Evolutionary conservation across 2,888 invertebrate species (phyloP), one percentile per base, ranked within the genome.

Genomic region (Sinohyriopsis cumingii): DNA sequence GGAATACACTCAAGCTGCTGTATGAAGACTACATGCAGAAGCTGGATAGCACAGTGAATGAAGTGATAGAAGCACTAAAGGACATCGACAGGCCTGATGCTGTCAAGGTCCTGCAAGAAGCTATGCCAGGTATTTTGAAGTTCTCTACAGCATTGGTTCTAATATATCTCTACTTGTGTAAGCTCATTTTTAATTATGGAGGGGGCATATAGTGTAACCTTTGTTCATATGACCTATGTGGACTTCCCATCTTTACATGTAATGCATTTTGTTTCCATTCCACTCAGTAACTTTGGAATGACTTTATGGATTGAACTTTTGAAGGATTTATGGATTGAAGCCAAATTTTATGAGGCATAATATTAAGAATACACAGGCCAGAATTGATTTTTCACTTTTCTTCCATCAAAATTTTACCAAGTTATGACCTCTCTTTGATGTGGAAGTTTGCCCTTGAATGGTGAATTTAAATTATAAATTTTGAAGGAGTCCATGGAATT

Each of bases 1-100:
- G 81, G 15, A 84, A 82, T 72, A 85, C 86, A 1, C 24, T 80
- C 15, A 79, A 78, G 20, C 69, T 86, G 22, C 77, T 86, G 33
- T 45, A 45, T 45, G 73, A 77, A 19, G 75, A 82, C 24, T 85
- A 83, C 69, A 65, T 75, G 9, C 73, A 72, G 56, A 74, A 68
- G 57, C 69, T 72, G 25, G 79, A 77, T 4, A 77, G 78, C 25
- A 77, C 84, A 6, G 78, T 86, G 1, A 78, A 82, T 54, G 75
- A 73, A 18, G 70, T 86, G 3, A 73, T 67, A 61, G 66, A 64
- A 19, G 78, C 82, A 0, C 69, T 86, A 19, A 69, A 82, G 60
- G 76, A 76, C n/a, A 82, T 85, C 67, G 77, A 80, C 1, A 60
- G 84, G 15, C 73, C 71, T 20, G 85, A 84, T 69, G 84, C 82